These are phyloP conservation scores for Pangasius djambal DNA, from an alignment of 2,797 vertebrate genomes.

Conservation along the genomic window DNA sequence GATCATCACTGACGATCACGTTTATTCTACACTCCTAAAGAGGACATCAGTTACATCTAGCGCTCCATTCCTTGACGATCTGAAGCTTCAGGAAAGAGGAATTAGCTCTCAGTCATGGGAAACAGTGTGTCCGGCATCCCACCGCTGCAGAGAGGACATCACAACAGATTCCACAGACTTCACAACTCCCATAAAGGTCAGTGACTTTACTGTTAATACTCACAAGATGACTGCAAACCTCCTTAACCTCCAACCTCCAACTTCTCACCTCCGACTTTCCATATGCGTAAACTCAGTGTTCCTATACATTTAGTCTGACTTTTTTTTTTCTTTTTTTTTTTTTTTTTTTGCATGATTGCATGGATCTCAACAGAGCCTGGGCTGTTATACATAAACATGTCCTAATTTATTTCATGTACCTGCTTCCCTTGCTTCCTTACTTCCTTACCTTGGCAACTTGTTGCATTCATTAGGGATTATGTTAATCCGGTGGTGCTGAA, in stretches of 20 bases:
- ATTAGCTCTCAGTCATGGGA: constrained; percentile 58
- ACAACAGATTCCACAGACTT: constrained; percentile 69
- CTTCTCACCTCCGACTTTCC: not conserved
- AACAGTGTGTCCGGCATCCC: constrained; percentile 65
- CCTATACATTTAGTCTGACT: not conserved
- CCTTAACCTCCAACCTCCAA: too few relatives aligned
- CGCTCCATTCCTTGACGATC: constrained; percentile 34
- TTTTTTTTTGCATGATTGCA: not conserved
- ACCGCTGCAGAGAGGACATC: constrained; percentile 66
- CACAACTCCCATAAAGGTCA: constrained; percentile 70
- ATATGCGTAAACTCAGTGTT: not conserved
- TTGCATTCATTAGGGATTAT: constrained; percentile 6
- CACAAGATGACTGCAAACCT: not conserved
- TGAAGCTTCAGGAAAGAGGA: not conserved
- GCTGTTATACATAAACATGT: not conserved
- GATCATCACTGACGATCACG: not conserved
- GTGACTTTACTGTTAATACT: constrained; percentile 32
- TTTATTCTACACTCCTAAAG: not conserved
- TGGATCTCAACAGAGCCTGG: not conserved
- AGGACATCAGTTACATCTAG: not conserved
- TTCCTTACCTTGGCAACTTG: not conserved
- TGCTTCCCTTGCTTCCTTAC: not conserved
- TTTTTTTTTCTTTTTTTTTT: not conserved
- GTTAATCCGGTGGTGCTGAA: constrained; percentile 69
- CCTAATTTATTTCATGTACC: not conserved